A percentile compares a stretch with the other conserved stretches of the same genome.
Conservation (phyloP, 2,888 invertebrate genomes). For the Hyalella azteca region DNA sequence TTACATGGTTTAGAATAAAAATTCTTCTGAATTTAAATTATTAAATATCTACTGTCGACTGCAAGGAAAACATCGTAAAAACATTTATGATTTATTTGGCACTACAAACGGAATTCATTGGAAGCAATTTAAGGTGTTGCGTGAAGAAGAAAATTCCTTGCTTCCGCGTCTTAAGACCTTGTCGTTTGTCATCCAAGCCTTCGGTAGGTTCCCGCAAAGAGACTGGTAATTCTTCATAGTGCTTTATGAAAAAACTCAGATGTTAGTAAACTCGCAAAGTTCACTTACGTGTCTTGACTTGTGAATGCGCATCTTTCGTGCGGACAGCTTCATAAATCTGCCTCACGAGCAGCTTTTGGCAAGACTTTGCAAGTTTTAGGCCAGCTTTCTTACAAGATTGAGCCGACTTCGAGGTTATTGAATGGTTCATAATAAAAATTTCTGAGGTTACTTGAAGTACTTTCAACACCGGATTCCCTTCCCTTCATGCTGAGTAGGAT, state of each 20-base stretch:
- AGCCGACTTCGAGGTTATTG: slow-evolving; percentile 20
- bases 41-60: no score
- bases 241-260: neutral
- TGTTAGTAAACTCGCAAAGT: slow-evolving; percentile 9
- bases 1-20: no score
- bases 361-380: slow-evolving; percentile 14
- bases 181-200: neutral
- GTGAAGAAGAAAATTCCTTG: no score
- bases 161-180: no score
- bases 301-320: slow-evolving; percentile 8
- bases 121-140: no score
- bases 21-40: no score
- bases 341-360: slow-evolving; percentile 12
- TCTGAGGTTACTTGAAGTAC: neutral
- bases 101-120: no score
- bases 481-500: no score
- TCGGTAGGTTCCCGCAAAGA: neutral
- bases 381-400: neutral
- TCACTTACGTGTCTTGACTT: slow-evolving; percentile 30
- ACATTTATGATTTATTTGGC: no score
- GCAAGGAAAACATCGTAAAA: no score
- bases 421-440: slow-evolving; percentile 23
- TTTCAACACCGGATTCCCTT: neutral
- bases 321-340: slow-evolving; percentile 30
- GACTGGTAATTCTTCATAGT: slow-evolving; percentile 10